phyloP scores from a whole-genome alignment of 92 coral and sea anemone genomes.

The Epizoanthus stellaris region DNA sequence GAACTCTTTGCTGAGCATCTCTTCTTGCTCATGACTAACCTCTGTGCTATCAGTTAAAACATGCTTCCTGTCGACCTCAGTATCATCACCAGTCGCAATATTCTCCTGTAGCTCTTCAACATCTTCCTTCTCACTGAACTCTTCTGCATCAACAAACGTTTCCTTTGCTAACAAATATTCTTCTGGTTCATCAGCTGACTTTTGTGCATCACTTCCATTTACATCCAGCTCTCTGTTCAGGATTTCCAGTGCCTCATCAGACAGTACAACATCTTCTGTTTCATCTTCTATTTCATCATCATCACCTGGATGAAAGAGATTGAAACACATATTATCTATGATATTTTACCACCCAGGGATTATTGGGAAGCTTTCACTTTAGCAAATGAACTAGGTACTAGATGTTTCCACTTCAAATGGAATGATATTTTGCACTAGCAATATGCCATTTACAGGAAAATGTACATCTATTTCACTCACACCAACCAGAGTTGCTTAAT shows the following conservation, averaged over 20 bases:
- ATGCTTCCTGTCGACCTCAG: too few species aligned
- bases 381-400: too few species aligned
- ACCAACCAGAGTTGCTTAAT: too few species aligned
- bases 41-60: too few species aligned
- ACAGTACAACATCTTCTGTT: conserved; percentile 13
- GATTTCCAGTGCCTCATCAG: conserved; percentile 30
- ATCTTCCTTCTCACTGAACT: not conserved
- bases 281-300: conserved; percentile 8
- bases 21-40: not conserved
- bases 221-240: conserved; percentile 16
- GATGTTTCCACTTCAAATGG: too few species aligned
- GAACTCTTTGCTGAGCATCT: not conserved
- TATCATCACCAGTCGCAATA: too few species aligned
- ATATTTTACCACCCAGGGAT: too few species aligned
- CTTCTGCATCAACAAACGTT: not conserved
- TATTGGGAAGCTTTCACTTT: too few species aligned
- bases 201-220: not conserved
- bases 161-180: not conserved
- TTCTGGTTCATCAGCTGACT: not conserved
- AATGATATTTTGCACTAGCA: too few species aligned
- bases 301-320: not conserved
- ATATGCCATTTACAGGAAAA: too few species aligned
- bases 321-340: too few species aligned
- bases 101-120: not conserved
- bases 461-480: too few species aligned